phyloP scores from a whole-genome alignment of 2,888 invertebrate genomes.

The Steinernema carpocapsae region DNA sequence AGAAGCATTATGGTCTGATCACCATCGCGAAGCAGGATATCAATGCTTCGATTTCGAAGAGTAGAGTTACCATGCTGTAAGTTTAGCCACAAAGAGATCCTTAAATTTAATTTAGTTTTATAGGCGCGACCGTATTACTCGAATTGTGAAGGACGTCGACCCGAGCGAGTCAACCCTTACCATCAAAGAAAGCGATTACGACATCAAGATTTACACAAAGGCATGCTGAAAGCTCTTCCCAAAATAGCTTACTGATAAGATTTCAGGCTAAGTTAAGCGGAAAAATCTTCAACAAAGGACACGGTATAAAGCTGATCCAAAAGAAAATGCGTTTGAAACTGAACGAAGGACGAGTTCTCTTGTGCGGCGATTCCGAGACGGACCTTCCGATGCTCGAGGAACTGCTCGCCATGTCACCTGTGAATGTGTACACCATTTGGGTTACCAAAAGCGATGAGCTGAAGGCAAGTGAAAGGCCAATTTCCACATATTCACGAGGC shows the following conservation, averaged over 20 bases:
- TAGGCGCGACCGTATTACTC: constrained; percentile 39
- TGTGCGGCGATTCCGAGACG: constrained; percentile 63
- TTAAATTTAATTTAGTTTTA: not conserved
- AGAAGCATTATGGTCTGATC: constrained; percentile 63
- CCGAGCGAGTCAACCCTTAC: constrained; percentile 53
- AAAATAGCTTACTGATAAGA: not conserved
- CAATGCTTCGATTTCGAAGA: constrained; percentile 50
- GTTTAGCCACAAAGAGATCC: not conserved
- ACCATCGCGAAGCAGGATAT: constrained; percentile 61
- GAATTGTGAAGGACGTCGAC: constrained; percentile 57
- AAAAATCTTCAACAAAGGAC: constrained; percentile 63
- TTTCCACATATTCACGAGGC: constrained; percentile 9
- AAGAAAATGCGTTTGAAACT: constrained; percentile 53
- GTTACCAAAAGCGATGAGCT: constrained; percentile 54
- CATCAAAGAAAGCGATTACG: constrained; percentile 57
- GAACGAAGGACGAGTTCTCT: constrained; percentile 55
- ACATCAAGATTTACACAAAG: constrained; percentile 62
- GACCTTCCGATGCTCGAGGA: constrained; percentile 66
- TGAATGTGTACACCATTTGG: constrained; percentile 59
- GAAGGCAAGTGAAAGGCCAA: constrained; percentile 45
- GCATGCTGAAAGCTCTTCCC: constrained; percentile 29
- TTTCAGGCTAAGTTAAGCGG: constrained; percentile 52
- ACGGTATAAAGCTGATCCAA: constrained; percentile 58
- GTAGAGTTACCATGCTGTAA: constrained; percentile 22
- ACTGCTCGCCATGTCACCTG: constrained; percentile 52